These are phyloP conservation scores for Glandiceps talaboti DNA, from an alignment of 53 echinoderm and acorn worm genomes.

Conservation along the genomic window DNA sequence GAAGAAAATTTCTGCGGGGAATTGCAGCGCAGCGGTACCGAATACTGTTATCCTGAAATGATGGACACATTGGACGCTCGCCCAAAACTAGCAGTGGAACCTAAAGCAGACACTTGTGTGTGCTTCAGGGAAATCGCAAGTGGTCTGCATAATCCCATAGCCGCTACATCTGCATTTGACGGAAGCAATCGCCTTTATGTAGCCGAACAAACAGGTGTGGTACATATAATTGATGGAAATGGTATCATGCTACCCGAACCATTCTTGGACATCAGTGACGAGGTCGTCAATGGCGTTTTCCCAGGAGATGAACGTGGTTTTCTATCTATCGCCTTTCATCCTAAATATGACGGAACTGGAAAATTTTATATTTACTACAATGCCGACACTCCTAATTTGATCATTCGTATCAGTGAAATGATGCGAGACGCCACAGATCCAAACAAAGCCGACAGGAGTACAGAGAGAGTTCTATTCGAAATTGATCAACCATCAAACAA, in stretches of 20 bases:
- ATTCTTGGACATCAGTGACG: not conserved
- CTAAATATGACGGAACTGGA: not conserved
- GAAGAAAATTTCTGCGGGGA: slow-evolving; percentile 42
- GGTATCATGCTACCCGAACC: not conserved
- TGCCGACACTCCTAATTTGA: not conserved
- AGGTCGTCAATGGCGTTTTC: not conserved
- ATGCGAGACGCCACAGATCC: not conserved
- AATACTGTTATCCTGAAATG: slow-evolving; percentile 83
- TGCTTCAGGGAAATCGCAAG: not conserved
- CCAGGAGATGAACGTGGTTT: not conserved
- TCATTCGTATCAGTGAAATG: not conserved
- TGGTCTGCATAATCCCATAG: not conserved
- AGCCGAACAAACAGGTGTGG: not conserved
- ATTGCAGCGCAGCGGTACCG: slow-evolving; percentile 38
- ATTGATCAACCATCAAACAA: not conserved
- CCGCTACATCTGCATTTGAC: not conserved
- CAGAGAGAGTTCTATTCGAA: not conserved
- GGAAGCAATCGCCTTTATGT: not conserved
- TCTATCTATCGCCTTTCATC: not conserved
- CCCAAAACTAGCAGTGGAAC: not conserved
- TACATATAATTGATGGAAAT: not conserved
- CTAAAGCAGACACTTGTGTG: not conserved
- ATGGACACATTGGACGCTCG: slow-evolving; percentile 18
- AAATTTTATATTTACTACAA: not conserved
- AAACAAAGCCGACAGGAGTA: not conserved